A percentile compares a stretch with the other conserved stretches of the same genome.
Conservation (phyloP, 2,113 vertebrate genomes). For the Xerus inauris region DNA sequence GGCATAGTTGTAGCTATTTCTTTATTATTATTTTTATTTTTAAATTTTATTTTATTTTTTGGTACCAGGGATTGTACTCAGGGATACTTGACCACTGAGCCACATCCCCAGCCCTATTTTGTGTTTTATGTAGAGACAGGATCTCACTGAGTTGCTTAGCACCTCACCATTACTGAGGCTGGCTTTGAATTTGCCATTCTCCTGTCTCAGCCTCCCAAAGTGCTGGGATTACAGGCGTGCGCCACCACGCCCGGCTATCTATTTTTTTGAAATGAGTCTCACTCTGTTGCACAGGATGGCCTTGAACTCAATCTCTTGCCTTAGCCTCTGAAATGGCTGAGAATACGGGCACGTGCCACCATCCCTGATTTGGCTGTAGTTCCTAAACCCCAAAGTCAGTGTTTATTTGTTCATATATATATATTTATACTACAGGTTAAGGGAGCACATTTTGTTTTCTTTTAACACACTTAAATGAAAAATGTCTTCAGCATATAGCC, state of each 20-base stretch:
- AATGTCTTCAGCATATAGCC: not conserved
- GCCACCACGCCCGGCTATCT: too few relatives aligned
- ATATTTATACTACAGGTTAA: not conserved
- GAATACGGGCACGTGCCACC: not conserved
- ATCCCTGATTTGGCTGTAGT: not conserved
- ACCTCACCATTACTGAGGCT: too few relatives aligned
- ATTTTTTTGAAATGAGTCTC: not conserved
- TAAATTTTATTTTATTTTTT: too few relatives aligned
- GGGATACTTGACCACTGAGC: too few relatives aligned
- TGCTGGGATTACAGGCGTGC: too few relatives aligned
- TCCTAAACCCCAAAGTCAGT: not conserved
- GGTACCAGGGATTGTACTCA: too few relatives aligned
- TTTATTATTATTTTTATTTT: too few relatives aligned
- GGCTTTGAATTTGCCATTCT: too few relatives aligned
- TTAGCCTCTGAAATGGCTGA: not conserved
- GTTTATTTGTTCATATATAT: not conserved
- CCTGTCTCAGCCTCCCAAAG: too few relatives aligned
- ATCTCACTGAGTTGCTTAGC: too few relatives aligned
- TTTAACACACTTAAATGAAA: not conserved
- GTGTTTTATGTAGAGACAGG: too few relatives aligned
- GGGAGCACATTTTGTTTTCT: conserved; percentile 3
- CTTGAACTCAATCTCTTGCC: not conserved
- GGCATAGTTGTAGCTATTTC: not conserved
- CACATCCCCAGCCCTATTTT: too few relatives aligned
- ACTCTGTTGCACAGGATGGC: not conserved